Evolutionary conservation across 2,113 vertebrate species (phyloP).

Genomic region (Chunga burmeisteri): DNA sequence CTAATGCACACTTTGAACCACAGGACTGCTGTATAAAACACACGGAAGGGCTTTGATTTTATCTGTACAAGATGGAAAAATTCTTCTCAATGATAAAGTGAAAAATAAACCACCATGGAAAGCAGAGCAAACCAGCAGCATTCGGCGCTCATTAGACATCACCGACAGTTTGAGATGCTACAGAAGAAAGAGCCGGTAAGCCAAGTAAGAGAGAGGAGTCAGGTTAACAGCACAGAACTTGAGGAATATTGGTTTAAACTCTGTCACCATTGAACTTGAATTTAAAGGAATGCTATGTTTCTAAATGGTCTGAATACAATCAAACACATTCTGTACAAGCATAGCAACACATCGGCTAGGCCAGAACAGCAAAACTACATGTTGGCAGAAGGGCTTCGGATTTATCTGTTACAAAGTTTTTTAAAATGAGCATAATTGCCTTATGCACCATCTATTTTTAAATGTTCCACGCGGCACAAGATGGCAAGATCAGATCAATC

Average conservation of each 20-base stretch:
- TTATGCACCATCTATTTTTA: conserved; percentile 63
- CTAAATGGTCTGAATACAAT: not conserved
- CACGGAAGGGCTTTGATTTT: not conserved
- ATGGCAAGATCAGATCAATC: conserved; percentile 52
- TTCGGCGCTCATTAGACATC: not conserved
- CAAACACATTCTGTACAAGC: conserved; percentile 6
- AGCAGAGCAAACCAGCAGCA: not conserved
- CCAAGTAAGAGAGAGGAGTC: conserved; percentile 16
- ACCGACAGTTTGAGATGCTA: not conserved
- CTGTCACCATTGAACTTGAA: not conserved
- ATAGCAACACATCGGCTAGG: conserved; percentile 8
- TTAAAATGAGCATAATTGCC: conserved; percentile 65
- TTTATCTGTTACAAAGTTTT: conserved; percentile 54
- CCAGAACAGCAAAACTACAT: conserved; percentile 8
- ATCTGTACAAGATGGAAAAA: not conserved
- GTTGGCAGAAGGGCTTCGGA: conserved; percentile 18
- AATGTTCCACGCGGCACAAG: conserved; percentile 55
- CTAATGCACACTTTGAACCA: not conserved
- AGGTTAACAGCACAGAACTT: conserved; percentile 25
- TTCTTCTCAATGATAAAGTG: not conserved
- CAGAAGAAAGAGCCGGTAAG: not conserved
- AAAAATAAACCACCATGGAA: not conserved
- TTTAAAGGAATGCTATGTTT: not conserved
- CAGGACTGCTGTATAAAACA: not conserved
- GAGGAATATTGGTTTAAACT: conserved; percentile 20